Evolutionary conservation across 2,888 invertebrate genomes (phyloP).

Genomic region (Pachymerium ferrugineum): DNA sequence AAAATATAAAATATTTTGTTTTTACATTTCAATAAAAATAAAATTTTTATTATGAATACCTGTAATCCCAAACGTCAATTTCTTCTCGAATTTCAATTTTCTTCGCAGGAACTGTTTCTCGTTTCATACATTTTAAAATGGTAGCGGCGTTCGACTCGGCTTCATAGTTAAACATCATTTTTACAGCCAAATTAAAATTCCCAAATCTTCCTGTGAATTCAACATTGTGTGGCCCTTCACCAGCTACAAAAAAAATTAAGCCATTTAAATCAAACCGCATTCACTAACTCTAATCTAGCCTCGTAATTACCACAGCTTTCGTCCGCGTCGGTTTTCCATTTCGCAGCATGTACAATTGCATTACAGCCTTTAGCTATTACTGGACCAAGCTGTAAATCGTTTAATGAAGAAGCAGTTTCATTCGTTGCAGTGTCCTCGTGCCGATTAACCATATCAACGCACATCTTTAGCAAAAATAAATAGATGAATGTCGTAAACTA

Average conservation of each 20-base stretch:
- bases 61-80: background rate
- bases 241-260: too few relatives aligned
- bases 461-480: background rate
- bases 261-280: too few relatives aligned
- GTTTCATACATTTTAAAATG: constrained; percentile 71
- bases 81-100: background rate
- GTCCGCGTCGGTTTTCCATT: constrained; percentile 45
- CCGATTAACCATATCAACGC: background rate
- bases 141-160: constrained; percentile 72
- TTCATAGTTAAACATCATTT: constrained; percentile 89
- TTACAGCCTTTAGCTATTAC: constrained; percentile 74
- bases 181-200: constrained; percentile 59
- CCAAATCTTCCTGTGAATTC: background rate
- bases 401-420: constrained; percentile 43
- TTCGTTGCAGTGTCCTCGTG: background rate
- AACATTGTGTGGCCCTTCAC: too few relatives aligned
- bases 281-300: background rate
- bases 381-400: constrained; percentile 61
- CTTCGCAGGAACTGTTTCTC: constrained; percentile 66
- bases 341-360: constrained; percentile 71
- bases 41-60: background rate
- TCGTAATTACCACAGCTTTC: too few relatives aligned
- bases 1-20: constrained; percentile 16
- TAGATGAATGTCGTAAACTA: background rate
- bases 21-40: background rate